A percentile compares a stretch with the other conserved stretches of the same genome.
Conservation (phyloP, 2,888 invertebrate genomes). For the Phyllotreta cruciferae region DNA sequence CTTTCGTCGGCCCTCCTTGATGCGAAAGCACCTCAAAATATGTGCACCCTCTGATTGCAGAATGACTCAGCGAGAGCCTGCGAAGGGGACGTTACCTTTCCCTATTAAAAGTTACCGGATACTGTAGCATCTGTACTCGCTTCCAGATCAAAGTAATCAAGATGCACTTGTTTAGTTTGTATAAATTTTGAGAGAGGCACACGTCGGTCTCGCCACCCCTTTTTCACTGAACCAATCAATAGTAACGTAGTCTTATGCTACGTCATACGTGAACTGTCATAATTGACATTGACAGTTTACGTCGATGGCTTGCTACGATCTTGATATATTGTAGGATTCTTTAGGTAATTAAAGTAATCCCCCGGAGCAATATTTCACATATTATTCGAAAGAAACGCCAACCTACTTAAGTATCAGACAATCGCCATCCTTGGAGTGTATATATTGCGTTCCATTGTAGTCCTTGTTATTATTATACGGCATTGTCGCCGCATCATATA, state of each 20-base stretch:
- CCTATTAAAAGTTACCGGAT: slow-evolving; percentile 58
- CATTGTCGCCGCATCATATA: slow-evolving; percentile 57
- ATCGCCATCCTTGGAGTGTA: slow-evolving; percentile 54
- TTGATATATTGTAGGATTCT: slow-evolving; percentile 1
- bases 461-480: slow-evolving; percentile 56
- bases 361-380: slow-evolving; percentile 44
- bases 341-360: slow-evolving; percentile 31
- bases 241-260: no score
- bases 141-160: slow-evolving; percentile 61
- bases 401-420: slow-evolving; percentile 55
- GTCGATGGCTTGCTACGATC: neutral
- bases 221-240: neutral
- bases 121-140: slow-evolving; percentile 59
- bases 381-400: slow-evolving; percentile 44
- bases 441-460: slow-evolving; percentile 58
- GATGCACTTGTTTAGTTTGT: slow-evolving; percentile 60
- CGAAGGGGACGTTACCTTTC: slow-evolving; percentile 53
- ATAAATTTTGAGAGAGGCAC: slow-evolving; percentile 45
- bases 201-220: slow-evolving; percentile 28
- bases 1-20: slow-evolving; percentile 24
- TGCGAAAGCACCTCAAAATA: slow-evolving; percentile 29
- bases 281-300: neutral
- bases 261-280: no score
- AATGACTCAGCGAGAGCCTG: slow-evolving; percentile 57
- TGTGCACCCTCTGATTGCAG: slow-evolving; percentile 55